These are phyloP conservation scores for Rhamnusium bicolor DNA, from an alignment of 2,888 invertebrate genomes.

Conservation along the genomic window DNA sequence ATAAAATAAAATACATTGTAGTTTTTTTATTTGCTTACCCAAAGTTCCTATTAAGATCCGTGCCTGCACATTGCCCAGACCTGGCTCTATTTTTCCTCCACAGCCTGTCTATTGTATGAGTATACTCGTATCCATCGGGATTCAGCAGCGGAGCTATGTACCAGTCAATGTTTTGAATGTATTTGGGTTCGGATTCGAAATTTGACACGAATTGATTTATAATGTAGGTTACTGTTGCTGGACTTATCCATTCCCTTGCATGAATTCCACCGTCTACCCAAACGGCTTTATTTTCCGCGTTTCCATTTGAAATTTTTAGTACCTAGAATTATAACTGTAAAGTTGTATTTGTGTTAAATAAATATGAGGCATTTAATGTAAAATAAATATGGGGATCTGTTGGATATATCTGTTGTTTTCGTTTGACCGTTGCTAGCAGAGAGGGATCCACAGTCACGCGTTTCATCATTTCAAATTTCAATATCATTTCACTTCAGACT, in stretches of 20 bases:
- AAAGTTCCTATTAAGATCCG: conserved; percentile 91
- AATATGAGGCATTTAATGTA: too few species aligned
- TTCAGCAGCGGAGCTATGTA: conserved; percentile 84
- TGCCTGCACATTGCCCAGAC: conserved; percentile 80
- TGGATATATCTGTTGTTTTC: too few species aligned
- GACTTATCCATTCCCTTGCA: conserved; percentile 92
- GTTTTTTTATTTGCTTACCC: conserved; percentile 73
- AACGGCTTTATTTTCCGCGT: conserved; percentile 73
- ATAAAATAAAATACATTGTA: too few species aligned
- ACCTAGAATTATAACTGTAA: conserved; percentile 40
- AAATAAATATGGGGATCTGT: too few species aligned
- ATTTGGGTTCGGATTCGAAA: conserved; percentile 77
- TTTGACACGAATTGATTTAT: conserved; percentile 81
- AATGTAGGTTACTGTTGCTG: conserved; percentile 84
- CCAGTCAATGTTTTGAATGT: conserved; percentile 87
- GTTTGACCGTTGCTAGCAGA: too few species aligned
- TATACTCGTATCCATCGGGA: conserved; percentile 92
- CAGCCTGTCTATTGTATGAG: conserved; percentile 84
- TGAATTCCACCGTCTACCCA: conserved; percentile 82
- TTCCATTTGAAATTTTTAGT: conserved; percentile 80
- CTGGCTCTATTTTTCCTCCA: conserved; percentile 86
- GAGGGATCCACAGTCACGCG: too few species aligned
- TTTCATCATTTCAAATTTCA: too few species aligned
- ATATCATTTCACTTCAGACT: too few species aligned
- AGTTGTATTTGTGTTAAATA: too few species aligned